Evolutionary conservation across 1,140 invertebrate species (phyloP).

Genomic region (Zaprionus inermis): DNA sequence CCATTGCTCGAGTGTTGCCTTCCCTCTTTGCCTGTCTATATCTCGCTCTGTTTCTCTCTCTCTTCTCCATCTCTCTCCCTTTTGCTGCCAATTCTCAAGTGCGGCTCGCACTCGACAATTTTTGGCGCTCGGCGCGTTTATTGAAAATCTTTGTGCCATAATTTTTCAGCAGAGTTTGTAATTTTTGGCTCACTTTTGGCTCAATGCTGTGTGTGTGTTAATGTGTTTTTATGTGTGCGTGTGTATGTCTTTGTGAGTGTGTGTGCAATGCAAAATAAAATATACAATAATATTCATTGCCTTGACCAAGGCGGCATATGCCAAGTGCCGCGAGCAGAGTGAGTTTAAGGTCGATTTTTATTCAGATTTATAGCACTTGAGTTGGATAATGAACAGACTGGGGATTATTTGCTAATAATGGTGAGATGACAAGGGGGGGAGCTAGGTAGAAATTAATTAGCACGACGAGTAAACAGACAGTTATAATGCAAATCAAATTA

Average conservation of each 20-base stretch:
- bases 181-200: constrained; percentile 38
- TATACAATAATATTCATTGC: constrained; percentile 50
- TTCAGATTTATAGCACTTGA: constrained; percentile 31
- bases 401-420: not conserved
- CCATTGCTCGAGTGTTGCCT: constrained; percentile 42
- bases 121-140: constrained; percentile 43
- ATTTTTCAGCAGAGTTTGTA: constrained; percentile 50
- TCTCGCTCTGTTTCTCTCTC: not conserved
- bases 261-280: constrained; percentile 37
- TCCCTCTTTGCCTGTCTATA: not conserved
- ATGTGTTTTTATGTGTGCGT: constrained; percentile 13
- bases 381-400: constrained; percentile 10
- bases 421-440: no score
- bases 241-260: constrained; percentile 16
- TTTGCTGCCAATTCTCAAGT: constrained; percentile 35
- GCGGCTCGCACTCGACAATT: constrained; percentile 54
- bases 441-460: constrained; percentile 3
- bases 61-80: not conserved
- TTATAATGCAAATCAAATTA: not conserved
- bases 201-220: not conserved
- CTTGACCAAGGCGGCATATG: constrained; percentile 53
- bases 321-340: constrained; percentile 26
- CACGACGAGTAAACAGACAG: not conserved
- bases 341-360: constrained; percentile 30
- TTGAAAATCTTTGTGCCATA: constrained; percentile 55